A percentile compares a stretch with the other conserved stretches of the same genome.
Conservation (phyloP, 1,140 invertebrate species). For the Aethina tumida region DNA sequence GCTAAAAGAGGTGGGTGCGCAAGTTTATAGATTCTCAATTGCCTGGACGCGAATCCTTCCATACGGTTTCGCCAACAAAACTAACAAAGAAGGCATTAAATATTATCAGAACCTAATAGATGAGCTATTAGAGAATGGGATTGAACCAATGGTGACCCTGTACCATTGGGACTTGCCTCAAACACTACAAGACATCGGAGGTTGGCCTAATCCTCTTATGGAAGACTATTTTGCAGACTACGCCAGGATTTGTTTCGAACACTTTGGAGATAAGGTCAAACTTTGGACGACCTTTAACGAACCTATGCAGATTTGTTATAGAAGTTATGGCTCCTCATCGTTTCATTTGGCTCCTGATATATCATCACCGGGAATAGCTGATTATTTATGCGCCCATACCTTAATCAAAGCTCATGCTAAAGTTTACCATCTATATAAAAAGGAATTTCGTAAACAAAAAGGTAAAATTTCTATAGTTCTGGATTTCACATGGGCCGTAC, state of each 20-base stretch:
- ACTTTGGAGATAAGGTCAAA: slow-evolving; percentile 30
- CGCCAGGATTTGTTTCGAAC: slow-evolving; percentile 18
- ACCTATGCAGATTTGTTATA: too few species aligned
- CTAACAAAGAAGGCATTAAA: slow-evolving; percentile 3
- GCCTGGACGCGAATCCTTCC: slow-evolving; percentile 50
- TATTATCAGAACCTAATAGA: slow-evolving; percentile 6
- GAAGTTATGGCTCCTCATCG: slow-evolving; percentile 18
- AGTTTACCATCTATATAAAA: slow-evolving; percentile 21
- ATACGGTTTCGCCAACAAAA: slow-evolving; percentile 2
- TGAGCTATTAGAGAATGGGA: slow-evolving; percentile 3
- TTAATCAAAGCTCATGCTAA: slow-evolving; percentile 20
- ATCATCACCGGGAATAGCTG: slow-evolving; percentile 19
- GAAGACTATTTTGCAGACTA: slow-evolving; percentile 30
- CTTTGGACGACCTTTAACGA: slow-evolving; percentile 43
- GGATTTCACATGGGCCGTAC: slow-evolving; percentile 11
- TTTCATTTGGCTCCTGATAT: too few species aligned
- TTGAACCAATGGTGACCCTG: slow-evolving; percentile 14
- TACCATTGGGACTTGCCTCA: slow-evolving; percentile 35
- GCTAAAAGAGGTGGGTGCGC: slow-evolving; percentile 44
- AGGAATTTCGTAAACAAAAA: slow-evolving; percentile 17
- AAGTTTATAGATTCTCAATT: slow-evolving; percentile 44
- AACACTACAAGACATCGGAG: slow-evolving; percentile 37
- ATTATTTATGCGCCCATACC: slow-evolving; percentile 22
- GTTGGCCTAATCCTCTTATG: slow-evolving; percentile 35
- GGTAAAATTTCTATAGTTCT: slow-evolving; percentile 12